Evolutionary conservation across 2,113 vertebrate genomes (phyloP).

Genomic region (Vanacampus margaritifer): DNA sequence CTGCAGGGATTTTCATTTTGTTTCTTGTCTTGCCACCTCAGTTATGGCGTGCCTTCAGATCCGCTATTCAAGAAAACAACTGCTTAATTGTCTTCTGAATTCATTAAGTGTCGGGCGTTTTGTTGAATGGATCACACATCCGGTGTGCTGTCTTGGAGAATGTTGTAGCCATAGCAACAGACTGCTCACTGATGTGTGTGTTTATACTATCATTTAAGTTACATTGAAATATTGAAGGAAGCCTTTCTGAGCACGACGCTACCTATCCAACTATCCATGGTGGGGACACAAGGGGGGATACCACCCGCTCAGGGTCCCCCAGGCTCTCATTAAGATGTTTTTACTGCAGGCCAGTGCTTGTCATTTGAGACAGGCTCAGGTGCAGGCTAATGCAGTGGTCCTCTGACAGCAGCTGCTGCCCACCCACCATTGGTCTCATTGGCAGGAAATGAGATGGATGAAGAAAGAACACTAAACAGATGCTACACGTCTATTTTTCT

Average conservation of each 20-base stretch:
- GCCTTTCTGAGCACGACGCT: background rate
- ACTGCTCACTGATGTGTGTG: background rate
- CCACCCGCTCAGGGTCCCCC: background rate
- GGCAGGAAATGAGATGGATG: slow-evolving; percentile 43
- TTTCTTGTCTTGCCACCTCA: background rate
- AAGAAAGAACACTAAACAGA: background rate
- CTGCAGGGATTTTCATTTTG: slow-evolving; percentile 16
- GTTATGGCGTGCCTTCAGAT: background rate
- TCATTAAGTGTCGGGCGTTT: background rate
- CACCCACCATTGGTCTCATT: slow-evolving; percentile 33
- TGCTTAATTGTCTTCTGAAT: no score
- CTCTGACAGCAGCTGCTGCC: slow-evolving; percentile 58
- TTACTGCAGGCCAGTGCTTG: slow-evolving; percentile 30
- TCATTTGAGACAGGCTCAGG: slow-evolving; percentile 61
- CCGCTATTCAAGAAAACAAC: background rate
- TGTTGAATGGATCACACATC: background rate
- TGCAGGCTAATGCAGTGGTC: slow-evolving; percentile 44
- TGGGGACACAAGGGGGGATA: slow-evolving; percentile 5
- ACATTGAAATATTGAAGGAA: background rate
- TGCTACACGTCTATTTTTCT: background rate
- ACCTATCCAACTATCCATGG: background rate
- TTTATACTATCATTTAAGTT: slow-evolving; percentile 2
- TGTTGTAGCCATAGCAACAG: slow-evolving; percentile 4
- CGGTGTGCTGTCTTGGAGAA: background rate
- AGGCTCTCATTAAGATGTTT: slow-evolving; percentile 29